Evolutionary conservation across 2,888 invertebrate genomes (phyloP), one percentile per base, ranked within the genome.

Genomic region (Ceramica pisi): DNA sequence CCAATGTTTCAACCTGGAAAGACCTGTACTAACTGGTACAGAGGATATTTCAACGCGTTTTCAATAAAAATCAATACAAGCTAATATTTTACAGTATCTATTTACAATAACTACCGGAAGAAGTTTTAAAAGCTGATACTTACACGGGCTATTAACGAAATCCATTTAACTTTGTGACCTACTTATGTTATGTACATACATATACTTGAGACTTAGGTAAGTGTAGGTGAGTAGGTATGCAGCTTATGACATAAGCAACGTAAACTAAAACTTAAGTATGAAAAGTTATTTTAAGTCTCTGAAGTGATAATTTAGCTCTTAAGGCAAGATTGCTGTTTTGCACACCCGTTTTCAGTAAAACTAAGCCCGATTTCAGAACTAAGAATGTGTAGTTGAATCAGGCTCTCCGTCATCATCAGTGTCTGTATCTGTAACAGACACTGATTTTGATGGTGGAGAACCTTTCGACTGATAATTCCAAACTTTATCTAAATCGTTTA

Each of bases 71-170:
- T 31, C 31, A 31, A 31, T 59, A 65, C 60, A 41, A 59, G 12
- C 23, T 69, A 62, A 77, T 60, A 63, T 70, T 65, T 67, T 46
- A 61, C 21, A 66, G 59, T 81, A 81, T 81, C 63, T 12, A 57
- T n/a, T 78, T 78, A 73, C 9, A 53, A 41, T 59, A 74, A 76
- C 68, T 71, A 70, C 68, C 44, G 66, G 70, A 78, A 64, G 72
- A 82, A 84, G 31, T 77, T 82, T 80, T 82, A 80, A 80, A 80
- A 82, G 75, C 71, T 64, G 72, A 53, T 74, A 79, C 83, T 82
- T 82, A 74, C 57, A 48, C 63, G 48, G 64, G 41, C 72, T 82
- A 80, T 82, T 82, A 80, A 67, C 46, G 44, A 80, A 82, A 83
- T 84, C 83, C 80, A 75, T 77, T 84, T 77, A 77, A 81, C 75